Conservation (phyloP, 37 sponge, comb jelly and placozoan genomes). For the Oopsacas minuta region DNA sequence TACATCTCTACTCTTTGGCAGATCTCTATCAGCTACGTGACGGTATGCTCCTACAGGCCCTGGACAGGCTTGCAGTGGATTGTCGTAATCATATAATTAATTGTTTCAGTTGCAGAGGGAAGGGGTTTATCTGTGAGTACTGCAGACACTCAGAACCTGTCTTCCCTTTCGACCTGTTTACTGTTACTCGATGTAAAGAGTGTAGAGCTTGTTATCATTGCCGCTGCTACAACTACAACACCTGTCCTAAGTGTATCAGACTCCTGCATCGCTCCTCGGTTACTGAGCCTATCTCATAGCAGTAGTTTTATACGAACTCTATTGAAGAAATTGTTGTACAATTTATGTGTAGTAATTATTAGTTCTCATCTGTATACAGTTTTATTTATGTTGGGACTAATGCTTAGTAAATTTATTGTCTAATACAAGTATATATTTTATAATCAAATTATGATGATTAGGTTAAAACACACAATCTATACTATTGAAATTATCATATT, state of each 20-base stretch:
- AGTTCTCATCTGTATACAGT: too few relatives aligned
- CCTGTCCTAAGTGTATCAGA: constrained; percentile 29
- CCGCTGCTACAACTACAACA: constrained; percentile 6
- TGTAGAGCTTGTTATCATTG: constrained; percentile 26
- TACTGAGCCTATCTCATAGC: not conserved
- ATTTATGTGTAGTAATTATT: too few relatives aligned
- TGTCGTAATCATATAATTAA: not conserved
- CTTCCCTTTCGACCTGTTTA: constrained; percentile 75
- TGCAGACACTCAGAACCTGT: constrained; percentile 60
- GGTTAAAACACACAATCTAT: too few relatives aligned
- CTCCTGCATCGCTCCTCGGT: not conserved
- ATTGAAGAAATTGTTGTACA: too few relatives aligned
- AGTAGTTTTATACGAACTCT: too few relatives aligned
- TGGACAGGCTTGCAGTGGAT: not conserved
- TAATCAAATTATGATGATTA: not conserved
- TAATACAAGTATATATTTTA: not conserved
- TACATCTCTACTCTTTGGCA: constrained; percentile 44
- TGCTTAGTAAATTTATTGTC: too few relatives aligned
- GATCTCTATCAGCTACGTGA: constrained; percentile 44
- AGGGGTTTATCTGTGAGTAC: constrained; percentile 91
- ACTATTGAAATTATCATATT: too few relatives aligned
- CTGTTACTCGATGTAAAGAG: constrained; percentile 42
- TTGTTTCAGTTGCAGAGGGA: constrained; percentile 51
- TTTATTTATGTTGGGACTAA: too few relatives aligned
- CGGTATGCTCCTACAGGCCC: not conserved